Conservation (phyloP, 1,140 invertebrate genomes). For the Sinonovacula constricta region DNA sequence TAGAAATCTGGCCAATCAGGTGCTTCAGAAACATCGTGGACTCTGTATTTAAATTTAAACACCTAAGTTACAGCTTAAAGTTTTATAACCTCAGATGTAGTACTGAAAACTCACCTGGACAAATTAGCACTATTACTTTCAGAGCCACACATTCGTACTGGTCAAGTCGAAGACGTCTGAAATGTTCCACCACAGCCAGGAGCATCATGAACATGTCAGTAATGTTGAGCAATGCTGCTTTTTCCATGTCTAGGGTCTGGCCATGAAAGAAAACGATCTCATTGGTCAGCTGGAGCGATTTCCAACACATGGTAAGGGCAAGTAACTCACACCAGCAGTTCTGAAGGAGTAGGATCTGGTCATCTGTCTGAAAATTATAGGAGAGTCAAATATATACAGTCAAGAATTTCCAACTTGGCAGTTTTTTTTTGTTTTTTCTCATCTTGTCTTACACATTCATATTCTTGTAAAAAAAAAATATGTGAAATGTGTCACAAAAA, state of each 20-base stretch:
- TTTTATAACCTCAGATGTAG: too few relatives aligned
- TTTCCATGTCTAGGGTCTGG: slow-evolving; percentile 87
- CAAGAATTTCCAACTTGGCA: too few relatives aligned
- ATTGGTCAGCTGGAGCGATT: slow-evolving; percentile 68
- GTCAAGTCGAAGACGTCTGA: slow-evolving; percentile 93
- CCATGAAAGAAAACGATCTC: slow-evolving; percentile 83
- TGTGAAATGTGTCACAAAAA: too few relatives aligned
- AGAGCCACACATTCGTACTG: slow-evolving; percentile 98
- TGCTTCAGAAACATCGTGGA: too few relatives aligned
- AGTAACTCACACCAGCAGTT: slow-evolving; percentile 98
- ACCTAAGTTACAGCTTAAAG: too few relatives aligned
- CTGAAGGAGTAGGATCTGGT: slow-evolving; percentile 97
- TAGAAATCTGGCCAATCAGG: too few relatives aligned
- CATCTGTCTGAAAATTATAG: slow-evolving; percentile 95
- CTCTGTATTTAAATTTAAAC: too few relatives aligned
- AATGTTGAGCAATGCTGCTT: slow-evolving; percentile 84
- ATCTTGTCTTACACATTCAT: too few relatives aligned
- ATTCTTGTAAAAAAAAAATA: too few relatives aligned
- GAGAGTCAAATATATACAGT: too few relatives aligned
- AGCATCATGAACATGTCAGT: slow-evolving; percentile 87
- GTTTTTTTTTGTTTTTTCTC: too few relatives aligned
- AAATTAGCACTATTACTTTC: slow-evolving; percentile 94
- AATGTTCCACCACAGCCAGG: slow-evolving; percentile 95
- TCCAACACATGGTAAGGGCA: slow-evolving; percentile 83
- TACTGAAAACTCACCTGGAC: slow-evolving; percentile 87